Base-by-base conservation (phyloP, 2,797 vertebrate genomes). In the Notoglanidium macrostoma region DNA sequence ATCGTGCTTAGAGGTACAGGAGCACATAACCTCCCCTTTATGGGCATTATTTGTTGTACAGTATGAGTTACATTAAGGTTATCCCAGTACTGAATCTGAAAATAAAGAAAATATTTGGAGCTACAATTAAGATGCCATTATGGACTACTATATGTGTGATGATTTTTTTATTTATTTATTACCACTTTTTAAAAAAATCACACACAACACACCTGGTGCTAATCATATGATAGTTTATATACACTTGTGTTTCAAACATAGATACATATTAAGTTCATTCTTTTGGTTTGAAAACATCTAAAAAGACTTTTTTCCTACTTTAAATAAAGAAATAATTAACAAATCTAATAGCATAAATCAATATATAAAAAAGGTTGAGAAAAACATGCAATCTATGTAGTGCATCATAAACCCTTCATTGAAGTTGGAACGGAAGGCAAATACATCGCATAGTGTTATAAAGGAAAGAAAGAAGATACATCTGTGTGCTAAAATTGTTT, bases 211-310 rank as follows among this genome's bases (percentile, higher is more conserved):
- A 86, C 21, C 4, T 8, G 29, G 46, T 55, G 87, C 87, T 67
- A 89, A 91, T 93, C 92, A 92, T 93, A 93, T 91, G 90, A 93
- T 94, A 87, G 88, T 93, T 94, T 93, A 92, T 92, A 93, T 89
- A 94, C 91, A 93, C 87, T 82, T 90, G 72, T 91, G 85, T 89
- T 91, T 92, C 87, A 92, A 90, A 94, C 92, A 91, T 91, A 90
- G 87, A 89, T 65, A 87, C 79, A 88, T 87, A 92, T 94, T 83
- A 91, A 84, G 88, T 90, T 91, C 90, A 79, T 87, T 87, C 89
- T 95, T 95, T 95, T 94, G 92, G 93, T 94, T 94, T 91, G 90
- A 92, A 93, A 93, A 92, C 89, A 95, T 91, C 93, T 91, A 92
- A 91, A 93, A 93, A 94, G 82, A 90, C 61, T 84, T 65, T 70